Evolutionary conservation across 2,113 vertebrate genomes (phyloP).

Genomic region (Cyanistes caeruleus): DNA sequence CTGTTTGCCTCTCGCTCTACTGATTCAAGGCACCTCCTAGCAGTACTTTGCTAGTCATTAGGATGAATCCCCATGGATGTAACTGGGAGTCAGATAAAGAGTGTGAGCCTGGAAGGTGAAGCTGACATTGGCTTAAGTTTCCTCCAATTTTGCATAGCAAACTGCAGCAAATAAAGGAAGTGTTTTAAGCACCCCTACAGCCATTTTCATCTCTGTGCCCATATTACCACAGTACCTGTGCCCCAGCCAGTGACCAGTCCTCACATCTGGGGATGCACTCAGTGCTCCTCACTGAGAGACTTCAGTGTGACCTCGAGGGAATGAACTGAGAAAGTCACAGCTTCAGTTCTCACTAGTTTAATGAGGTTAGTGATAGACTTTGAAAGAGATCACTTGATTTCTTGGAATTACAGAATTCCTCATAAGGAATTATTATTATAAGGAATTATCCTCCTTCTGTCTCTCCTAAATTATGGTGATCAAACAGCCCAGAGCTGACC

Average conservation of each 20-base stretch:
- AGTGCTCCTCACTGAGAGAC: neutral
- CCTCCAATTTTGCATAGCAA: neutral
- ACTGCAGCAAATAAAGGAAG: neutral
- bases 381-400: slow-evolving; percentile 29
- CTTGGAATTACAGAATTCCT: slow-evolving; percentile 34
- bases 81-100: neutral
- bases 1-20: neutral
- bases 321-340: slow-evolving; percentile 5
- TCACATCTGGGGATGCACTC: neutral
- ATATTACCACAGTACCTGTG: neutral
- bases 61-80: neutral
- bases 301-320: neutral
- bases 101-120: neutral
- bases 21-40: neutral
- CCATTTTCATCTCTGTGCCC: neutral
- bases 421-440: too few relatives aligned
- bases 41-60: neutral
- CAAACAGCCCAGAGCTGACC: neutral
- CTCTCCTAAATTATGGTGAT: neutral
- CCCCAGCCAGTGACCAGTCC: neutral
- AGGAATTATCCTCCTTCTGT: slow-evolving; percentile 11
- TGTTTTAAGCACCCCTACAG: neutral
- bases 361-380: slow-evolving; percentile 51
- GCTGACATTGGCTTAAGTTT: neutral
- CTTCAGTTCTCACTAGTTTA: slow-evolving; percentile 45